These are phyloP conservation scores for Hylomyscus alleni DNA, from an alignment of 2,797 vertebrate species.

Conservation along the genomic window DNA sequence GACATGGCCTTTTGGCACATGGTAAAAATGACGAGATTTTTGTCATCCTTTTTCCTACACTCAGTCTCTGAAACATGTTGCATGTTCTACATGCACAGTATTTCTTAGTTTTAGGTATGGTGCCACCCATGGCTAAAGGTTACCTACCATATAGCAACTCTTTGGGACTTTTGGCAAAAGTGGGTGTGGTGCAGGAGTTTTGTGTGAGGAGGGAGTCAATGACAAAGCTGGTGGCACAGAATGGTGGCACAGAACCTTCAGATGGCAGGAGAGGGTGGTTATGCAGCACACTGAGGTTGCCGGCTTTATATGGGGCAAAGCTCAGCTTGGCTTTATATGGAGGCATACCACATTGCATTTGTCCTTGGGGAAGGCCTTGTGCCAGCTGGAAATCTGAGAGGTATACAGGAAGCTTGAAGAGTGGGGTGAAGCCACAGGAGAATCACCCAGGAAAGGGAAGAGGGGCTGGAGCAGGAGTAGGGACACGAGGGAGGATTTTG, in stretches of 20 bases:
- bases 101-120: neutral
- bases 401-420: neutral
- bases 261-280: neutral
- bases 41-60: neutral
- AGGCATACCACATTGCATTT: neutral
- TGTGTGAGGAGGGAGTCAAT: neutral
- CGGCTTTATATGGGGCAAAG: neutral
- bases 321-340: neutral
- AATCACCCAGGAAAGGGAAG: neutral
- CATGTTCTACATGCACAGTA: neutral
- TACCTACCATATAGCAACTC: rapidly evolving
- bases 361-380: neutral
- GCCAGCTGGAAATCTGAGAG: neutral
- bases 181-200: neutral
- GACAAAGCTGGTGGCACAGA: neutral
- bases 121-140: neutral
- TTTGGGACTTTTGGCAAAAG: neutral
- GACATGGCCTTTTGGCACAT: neutral
- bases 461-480: too few species aligned
- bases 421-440: neutral
- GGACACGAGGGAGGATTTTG: too few species aligned
- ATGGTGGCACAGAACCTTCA: neutral
- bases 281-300: neutral
- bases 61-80: neutral
- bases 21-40: neutral